Base-by-base conservation (phyloP, 2,113 vertebrate genomes). In the Oriolus oriolus region DNA sequence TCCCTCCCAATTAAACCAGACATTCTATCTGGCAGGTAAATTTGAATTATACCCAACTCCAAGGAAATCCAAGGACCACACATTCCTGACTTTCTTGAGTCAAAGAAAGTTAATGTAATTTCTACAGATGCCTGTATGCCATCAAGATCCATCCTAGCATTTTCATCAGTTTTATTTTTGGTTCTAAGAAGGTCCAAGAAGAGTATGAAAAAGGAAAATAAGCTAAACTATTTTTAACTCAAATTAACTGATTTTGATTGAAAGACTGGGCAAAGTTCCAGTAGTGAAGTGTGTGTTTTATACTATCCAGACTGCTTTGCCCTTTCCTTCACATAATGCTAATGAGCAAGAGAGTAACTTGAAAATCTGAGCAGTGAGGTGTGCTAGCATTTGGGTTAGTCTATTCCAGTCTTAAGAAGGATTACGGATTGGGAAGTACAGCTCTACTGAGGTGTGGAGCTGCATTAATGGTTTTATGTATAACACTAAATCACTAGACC, bases 331-430 rank as follows among this genome's bases (percentile, higher is more conserved):
- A 33, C n/a, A 44, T 54, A 80, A 93, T 84, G 68, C 49, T 96
- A 89, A 95, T 75, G 31, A 95, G 56, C 21, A 78, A 71, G 35
- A 81, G 68, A 87, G 22, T 45, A 91, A 63, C 64, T 56, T 59
- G 50, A 94, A 95, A 91, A 86, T 77, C 68, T 85, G 94, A 80
- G 82, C 82, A 56, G 50, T 64, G 90, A 92, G 90, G 90, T 90
- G 33, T 83, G 65, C 60, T 80, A 3, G 3, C 9, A 0, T 75
- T 94, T 81, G 54, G 44, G 71, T 92, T 88, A 90, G 85, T 90
- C 56, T 94, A 53, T 77, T 59, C 60, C 59, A 84, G 91, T 37
- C 57, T 96, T 92, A 81, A 86, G 50, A 76, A 90, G 79, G 85
- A 93, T 96, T 93, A 96, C 0, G 0, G 86, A 64, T 41, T 70